These are phyloP conservation scores for Sarcophaga caerulescens DNA, from an alignment of 2,888 invertebrate genomes.

Conservation along the genomic window DNA sequence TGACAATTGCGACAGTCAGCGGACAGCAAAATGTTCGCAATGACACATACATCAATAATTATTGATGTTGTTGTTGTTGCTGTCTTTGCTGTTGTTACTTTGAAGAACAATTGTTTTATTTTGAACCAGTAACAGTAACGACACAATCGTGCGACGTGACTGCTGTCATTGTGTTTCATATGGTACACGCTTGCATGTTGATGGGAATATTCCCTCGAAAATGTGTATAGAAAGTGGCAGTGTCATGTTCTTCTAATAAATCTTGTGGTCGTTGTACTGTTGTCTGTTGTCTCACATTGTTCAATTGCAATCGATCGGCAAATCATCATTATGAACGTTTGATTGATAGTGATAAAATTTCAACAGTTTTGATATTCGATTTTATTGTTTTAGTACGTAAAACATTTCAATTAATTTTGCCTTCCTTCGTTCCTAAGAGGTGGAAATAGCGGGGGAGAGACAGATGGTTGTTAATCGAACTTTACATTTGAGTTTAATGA, in stretches of 20 bases:
- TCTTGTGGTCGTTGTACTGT: conserved; percentile 42
- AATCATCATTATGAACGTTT: not conserved
- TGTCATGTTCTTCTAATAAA: conserved; percentile 57
- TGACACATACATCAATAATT: conserved; percentile 43
- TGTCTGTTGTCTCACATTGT: conserved; percentile 20
- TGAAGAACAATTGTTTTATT: conserved; percentile 29
- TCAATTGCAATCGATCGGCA: conserved; percentile 30
- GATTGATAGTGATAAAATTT: conserved; percentile 26
- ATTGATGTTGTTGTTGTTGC: too few species aligned
- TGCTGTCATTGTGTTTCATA: conserved; percentile 45
- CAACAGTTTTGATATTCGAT: conserved; percentile 18
- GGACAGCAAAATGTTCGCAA: conserved; percentile 21
- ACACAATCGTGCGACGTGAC: conserved; percentile 41
- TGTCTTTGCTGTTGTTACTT: conserved; percentile 2
- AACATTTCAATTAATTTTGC: not conserved
- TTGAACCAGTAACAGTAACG: not conserved
- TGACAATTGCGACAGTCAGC: not conserved
- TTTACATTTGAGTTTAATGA: too few species aligned
- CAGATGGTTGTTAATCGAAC: too few species aligned
- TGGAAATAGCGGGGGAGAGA: not conserved
- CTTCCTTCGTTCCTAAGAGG: too few species aligned
- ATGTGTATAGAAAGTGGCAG: conserved; percentile 35
- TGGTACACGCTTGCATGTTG: conserved; percentile 6
- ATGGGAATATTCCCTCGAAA: conserved; percentile 6
- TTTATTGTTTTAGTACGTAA: not conserved